A percentile compares a stretch with the other conserved stretches of the same genome.
phyloP scores from a whole-genome alignment of 2,888 invertebrate genomes.

The Daptonema setosum region DNA sequence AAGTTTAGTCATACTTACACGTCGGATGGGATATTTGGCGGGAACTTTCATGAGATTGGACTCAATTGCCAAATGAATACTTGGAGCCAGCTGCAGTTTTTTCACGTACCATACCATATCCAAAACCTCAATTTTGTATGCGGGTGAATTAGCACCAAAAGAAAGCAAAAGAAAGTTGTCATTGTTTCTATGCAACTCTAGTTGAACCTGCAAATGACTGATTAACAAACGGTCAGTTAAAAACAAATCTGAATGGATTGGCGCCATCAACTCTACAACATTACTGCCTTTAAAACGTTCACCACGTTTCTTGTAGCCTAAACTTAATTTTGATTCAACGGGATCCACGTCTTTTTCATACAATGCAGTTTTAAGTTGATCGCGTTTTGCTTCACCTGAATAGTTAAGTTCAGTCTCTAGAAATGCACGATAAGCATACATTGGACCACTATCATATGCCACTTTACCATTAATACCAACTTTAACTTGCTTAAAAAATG shows the following conservation, averaged over 20 bases:
- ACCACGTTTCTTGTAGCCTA: neutral
- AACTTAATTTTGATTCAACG: too few species aligned
- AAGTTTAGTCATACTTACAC: neutral
- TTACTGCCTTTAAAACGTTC: neutral
- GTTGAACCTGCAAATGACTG: neutral
- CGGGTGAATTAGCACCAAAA: neutral
- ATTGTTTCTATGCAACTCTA: neutral
- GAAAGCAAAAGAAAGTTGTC: neutral
- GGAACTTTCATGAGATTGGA: neutral
- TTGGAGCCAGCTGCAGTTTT: neutral
- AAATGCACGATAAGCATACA: slow-evolving; percentile 1
- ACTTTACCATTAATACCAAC: neutral
- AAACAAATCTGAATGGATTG: neutral
- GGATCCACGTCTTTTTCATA: neutral
- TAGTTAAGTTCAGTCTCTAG: neutral
- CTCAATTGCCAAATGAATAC: neutral
- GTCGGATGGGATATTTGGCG: neutral
- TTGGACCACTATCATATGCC: neutral
- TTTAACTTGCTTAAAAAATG: slow-evolving; percentile 4
- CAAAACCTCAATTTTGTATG: neutral
- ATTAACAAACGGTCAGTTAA: neutral
- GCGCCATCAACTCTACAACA: neutral
- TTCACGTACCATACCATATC: neutral
- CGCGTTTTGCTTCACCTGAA: neutral
- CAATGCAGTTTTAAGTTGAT: neutral